Conservation (phyloP, 2,888 invertebrate species). For the Phengaris arion region DNA sequence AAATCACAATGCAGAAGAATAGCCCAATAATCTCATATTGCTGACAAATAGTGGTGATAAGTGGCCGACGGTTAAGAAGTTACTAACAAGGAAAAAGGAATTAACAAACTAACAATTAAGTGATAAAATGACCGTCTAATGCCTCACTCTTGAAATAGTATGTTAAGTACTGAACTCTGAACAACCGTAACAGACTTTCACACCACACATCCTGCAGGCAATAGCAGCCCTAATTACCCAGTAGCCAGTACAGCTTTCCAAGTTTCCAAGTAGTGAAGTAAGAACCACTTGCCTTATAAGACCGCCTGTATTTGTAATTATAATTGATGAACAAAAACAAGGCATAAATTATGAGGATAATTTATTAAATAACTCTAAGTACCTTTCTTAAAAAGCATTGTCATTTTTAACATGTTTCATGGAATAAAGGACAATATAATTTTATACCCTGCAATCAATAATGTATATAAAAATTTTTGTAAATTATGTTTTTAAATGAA, state of each 20-base stretch:
- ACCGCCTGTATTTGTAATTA: not conserved
- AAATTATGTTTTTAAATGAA: too few relatives aligned
- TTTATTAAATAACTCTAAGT: not conserved
- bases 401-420: not conserved
- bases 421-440: not conserved
- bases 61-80: too few relatives aligned
- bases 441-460: too few relatives aligned
- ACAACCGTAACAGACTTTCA: conserved; percentile 3
- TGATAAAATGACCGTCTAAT: not conserved
- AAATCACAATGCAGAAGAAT: too few relatives aligned
- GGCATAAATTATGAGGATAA: not conserved
- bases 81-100: too few relatives aligned
- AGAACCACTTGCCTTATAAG: conserved; percentile 9
- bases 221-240: conserved; percentile 10
- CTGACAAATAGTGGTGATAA: too few relatives aligned
- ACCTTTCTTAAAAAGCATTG: not conserved
- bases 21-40: too few relatives aligned
- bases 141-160: not conserved
- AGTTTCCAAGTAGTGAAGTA: conserved; percentile 24
- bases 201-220: conserved; percentile 18
- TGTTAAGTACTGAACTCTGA: conserved; percentile 7
- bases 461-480: too few relatives aligned
- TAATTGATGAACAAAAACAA: conserved; percentile 4
- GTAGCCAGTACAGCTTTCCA: conserved; percentile 22
- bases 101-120: too few relatives aligned